Percentiles rank a stretch among this genome's conserved stretches.
These are phyloP conservation scores for Holothuria glaberrima DNA, from an alignment of 35 echinoderm and acorn worm genomes.

Conservation along the genomic window DNA sequence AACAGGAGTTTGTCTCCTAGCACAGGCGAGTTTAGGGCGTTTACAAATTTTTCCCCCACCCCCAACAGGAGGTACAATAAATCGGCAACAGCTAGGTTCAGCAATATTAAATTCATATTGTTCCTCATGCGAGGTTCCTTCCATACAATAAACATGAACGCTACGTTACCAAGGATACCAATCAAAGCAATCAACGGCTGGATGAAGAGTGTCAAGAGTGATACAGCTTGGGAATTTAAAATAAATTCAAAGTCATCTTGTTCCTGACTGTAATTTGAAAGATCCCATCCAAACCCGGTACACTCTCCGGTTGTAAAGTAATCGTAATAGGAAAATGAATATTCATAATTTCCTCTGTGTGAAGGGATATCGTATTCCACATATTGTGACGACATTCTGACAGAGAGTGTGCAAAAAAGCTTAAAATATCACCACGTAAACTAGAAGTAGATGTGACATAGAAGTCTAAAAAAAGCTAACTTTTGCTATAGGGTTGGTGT, in stretches of 20 bases:
- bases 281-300: neutral
- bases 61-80: slow-evolving; percentile 59
- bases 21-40: slow-evolving; percentile 48
- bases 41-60: slow-evolving; percentile 64
- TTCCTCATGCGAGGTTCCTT: slow-evolving; percentile 69
- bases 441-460: too few species aligned
- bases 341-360: neutral
- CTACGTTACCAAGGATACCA: slow-evolving; percentile 62
- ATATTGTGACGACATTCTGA: too few species aligned
- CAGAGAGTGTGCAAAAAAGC: too few species aligned
- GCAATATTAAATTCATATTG: slow-evolving; percentile 64
- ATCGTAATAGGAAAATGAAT: neutral
- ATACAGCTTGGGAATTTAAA: neutral
- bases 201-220: neutral
- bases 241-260: neutral
- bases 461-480: too few species aligned
- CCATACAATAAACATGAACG: slow-evolving; percentile 66
- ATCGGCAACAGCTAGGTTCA: slow-evolving; percentile 72
- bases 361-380: too few species aligned
- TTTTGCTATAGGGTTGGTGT: too few species aligned
- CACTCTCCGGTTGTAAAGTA: neutral
- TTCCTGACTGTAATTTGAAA: neutral
- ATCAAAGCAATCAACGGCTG: slow-evolving; percentile 60
- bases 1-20: slow-evolving; percentile 23
- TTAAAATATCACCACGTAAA: too few species aligned